Evolutionary conservation across 2,888 invertebrate species (phyloP).

Genomic region (Ommatoiulus sabulosus): DNA sequence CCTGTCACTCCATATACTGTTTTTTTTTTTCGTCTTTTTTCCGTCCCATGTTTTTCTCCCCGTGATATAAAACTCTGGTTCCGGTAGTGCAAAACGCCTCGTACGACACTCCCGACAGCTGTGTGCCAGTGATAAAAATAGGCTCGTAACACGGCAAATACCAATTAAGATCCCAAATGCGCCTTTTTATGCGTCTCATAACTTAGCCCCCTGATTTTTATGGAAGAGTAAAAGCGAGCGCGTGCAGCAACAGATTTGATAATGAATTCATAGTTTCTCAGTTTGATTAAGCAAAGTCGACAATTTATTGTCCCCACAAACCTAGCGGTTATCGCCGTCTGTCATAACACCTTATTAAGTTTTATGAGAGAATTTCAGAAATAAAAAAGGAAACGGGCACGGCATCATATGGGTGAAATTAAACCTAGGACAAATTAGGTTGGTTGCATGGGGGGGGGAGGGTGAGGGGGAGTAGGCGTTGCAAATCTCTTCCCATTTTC

Average conservation of each 20-base stretch:
- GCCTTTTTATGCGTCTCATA: conserved; percentile 58
- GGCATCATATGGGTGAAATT: conserved; percentile 46
- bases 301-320: conserved; percentile 57
- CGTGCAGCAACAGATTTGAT: conserved; percentile 56
- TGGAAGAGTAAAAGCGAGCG: conserved; percentile 52
- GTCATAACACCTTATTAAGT: conserved; percentile 58
- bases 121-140: conserved; percentile 58
- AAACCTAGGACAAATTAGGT: conserved; percentile 52
- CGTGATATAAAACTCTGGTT: conserved; percentile 21
- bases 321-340: conserved; percentile 58
- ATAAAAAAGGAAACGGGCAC: conserved; percentile 45
- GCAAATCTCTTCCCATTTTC: conserved; percentile 12
- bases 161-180: conserved; percentile 59
- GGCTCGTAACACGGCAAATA: conserved; percentile 58
- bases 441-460: conserved; percentile 6
- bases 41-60: background rate
- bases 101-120: conserved; percentile 54
- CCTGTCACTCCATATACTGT: conserved; percentile 31
- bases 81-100: conserved; percentile 50
- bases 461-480: too few relatives aligned
- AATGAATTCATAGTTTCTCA: conserved; percentile 59
- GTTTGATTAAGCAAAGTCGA: conserved; percentile 59
- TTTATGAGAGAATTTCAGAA: conserved; percentile 49
- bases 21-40: too few relatives aligned
- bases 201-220: conserved; percentile 58